phyloP scores from a whole-genome alignment of 2,797 vertebrate species.

The Gastrophryne carolinensis region DNA sequence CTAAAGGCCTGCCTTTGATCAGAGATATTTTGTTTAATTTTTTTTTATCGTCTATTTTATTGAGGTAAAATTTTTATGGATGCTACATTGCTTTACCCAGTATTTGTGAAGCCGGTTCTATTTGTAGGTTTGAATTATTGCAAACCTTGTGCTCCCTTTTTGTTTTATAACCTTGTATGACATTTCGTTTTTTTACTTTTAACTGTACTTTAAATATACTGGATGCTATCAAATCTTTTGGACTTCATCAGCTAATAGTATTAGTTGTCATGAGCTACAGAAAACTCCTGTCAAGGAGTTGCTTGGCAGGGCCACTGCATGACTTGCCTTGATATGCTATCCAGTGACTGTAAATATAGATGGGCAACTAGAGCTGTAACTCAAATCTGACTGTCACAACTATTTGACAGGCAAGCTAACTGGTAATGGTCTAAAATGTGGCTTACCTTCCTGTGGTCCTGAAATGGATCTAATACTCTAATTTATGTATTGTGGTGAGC shows the following conservation, averaged over 20 bases:
- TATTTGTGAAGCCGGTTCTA: constrained; percentile 80
- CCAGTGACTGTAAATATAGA: neutral
- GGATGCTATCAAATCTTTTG: constrained; percentile 67
- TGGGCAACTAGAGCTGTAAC: constrained; percentile 13
- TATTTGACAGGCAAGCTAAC: neutral
- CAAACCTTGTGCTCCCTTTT: constrained; percentile 72
- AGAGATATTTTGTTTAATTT: constrained; percentile 75
- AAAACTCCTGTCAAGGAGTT: neutral
- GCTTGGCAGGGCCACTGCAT: constrained; percentile 3
- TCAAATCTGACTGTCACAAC: neutral
- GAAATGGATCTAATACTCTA: neutral
- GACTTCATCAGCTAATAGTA: constrained; percentile 60
- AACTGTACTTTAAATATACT: constrained; percentile 88
- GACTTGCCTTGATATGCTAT: constrained; percentile 14
- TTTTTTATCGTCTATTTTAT: constrained; percentile 92
- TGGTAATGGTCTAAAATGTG: neutral
- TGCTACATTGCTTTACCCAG: constrained; percentile 79
- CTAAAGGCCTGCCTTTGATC: constrained; percentile 76
- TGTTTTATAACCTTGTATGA: constrained; percentile 90
- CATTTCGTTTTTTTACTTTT: constrained; percentile 64
- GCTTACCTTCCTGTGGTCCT: neutral
- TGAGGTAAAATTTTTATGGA: constrained; percentile 81
- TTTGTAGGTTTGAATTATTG: constrained; percentile 70
- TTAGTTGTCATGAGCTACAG: neutral
- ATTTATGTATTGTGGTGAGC: constrained; percentile 65